Base-by-base conservation (phyloP, 2,888 invertebrate species). In the Andrena minutula region DNA sequence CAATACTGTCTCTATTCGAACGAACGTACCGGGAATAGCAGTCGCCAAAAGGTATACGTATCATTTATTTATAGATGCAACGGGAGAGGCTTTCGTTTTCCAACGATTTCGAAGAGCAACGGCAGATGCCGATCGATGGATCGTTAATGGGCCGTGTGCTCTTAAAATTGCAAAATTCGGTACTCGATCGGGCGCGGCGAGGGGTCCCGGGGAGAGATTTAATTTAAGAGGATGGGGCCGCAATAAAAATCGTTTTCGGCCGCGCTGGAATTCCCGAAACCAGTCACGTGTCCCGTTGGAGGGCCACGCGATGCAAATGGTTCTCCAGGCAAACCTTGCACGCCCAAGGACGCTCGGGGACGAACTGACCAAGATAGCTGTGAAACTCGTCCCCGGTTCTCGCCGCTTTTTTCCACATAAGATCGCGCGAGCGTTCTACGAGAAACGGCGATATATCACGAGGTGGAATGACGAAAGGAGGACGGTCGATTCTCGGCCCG, bases 401-500 rank as follows among this genome's bases (percentile, higher is more conserved):
- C 71, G 61, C 51, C 72, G 76, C 75, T 85, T 82, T 86, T 80
- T 80, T 87, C 76, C 71, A 75, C 80, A 63, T 69, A 78, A 82
- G 78, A 84, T 74, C 75, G 58, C 79, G 75, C 78, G 73, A 72
- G 58, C 75, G 66, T 79, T 85, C 83, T 83, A 79, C 87, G 82
- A 78, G 82, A 79, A 81, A 84, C 79, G 77, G 69, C 75, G 78
- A 81, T 86, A 75, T 82, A 84, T 83, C 87, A 78, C 74, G 78
- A 87, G 80, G 80, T 79, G 80, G 86, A 83, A 82, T 84, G 88
- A 89, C 88, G 87, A 89, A 89, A 89, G 87, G 88, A 89, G 89
- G 87, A 89, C 89, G 86, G 88, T 89, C 86, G 88, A 89, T 90
- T 89, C 87, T 84, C 80, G 86, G 81, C 76, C 80, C 86, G 86